Evolutionary conservation across 2,888 invertebrate species (phyloP), one percentile per base, ranked within the genome.

Genomic region (Cecidostiba fungosa): DNA sequence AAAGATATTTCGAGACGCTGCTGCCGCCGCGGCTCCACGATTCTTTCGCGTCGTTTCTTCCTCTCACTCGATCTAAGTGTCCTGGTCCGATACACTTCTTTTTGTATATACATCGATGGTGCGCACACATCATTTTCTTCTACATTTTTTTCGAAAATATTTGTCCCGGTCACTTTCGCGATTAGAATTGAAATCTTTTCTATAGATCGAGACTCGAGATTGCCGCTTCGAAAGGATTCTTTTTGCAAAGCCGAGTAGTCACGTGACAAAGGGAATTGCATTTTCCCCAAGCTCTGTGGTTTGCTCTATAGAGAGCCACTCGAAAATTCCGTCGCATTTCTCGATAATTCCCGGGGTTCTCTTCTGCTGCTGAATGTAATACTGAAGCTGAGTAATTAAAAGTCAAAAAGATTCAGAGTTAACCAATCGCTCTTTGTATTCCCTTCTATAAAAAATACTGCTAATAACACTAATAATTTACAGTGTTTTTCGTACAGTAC

Each of bases 1-100:
- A 87, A 87, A 85, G 84, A 82, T 87, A 85, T 87, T 83, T 70
- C 70, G 73, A 50, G 36, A 50, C 69, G 47, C 59, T 32, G 50
- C 50, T 70, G 59, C 47, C 29, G 36, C 59, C 50, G 47, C n/a
- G n/a, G n/a, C 72, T 50, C 32, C 47, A 32, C 50, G 23, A 73
- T 77, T 73, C 62, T 72, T 82, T 82, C 50, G 23, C 66, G 50
- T 78, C 74, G 59, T 77, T 77, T 78, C 47, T 29, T 43, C 59
- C 23, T 62, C 4, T 43, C 32, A 32, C 59, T 72, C n/a, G 47
- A 83, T 83, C n/a, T n/a, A 72, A 62, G 19, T 72, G 59, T 73
- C 70, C 66, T 32, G 23, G 54, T 43, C 26, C 26, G 43, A 70
- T 70, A 19, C 29, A 8, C 29, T 12, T 5, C 10, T 5, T 59